Percentiles rank a stretch among this genome's conserved stretches.
phyloP scores from a whole-genome alignment of 2,888 invertebrate species.

The Pherbina coryleti region DNA sequence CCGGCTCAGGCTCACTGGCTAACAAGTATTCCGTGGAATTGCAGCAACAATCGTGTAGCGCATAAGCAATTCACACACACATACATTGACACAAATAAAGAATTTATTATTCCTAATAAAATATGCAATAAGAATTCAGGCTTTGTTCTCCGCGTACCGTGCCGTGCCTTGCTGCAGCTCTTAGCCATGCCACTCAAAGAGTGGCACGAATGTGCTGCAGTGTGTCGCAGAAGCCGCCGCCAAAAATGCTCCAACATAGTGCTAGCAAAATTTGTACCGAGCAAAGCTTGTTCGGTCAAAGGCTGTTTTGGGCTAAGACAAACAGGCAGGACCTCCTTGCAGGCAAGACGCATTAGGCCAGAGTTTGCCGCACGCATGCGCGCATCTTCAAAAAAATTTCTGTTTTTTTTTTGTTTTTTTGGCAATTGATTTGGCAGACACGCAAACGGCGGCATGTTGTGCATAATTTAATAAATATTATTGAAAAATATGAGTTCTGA shows the following conservation, averaged over 20 bases:
- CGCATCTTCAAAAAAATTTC: not conserved
- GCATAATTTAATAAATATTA: conserved; percentile 56
- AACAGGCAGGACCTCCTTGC: conserved; percentile 48
- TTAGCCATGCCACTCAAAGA: not conserved
- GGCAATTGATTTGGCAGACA: conserved; percentile 4
- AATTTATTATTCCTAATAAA: conserved; percentile 45
- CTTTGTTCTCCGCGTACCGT: not conserved
- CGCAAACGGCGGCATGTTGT: conserved; percentile 45
- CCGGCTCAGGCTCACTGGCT: not conserved
- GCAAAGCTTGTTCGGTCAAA: not conserved
- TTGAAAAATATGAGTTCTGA: conserved; percentile 30
- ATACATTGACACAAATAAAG: not conserved
- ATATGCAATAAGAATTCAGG: conserved; percentile 45
- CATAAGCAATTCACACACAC: not conserved
- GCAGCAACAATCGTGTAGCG: conserved; percentile 9
- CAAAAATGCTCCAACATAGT: conserved; percentile 48
- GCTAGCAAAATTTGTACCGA: conserved; percentile 54
- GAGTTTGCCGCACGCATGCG: conserved; percentile 14
- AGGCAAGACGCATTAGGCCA: conserved; percentile 22
- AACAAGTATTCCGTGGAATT: conserved; percentile 16
- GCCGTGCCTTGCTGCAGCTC: conserved; percentile 24
- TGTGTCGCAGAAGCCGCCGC: conserved; percentile 70
- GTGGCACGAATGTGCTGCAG: conserved; percentile 36
- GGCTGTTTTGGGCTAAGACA: too few species aligned
- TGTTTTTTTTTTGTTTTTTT: conserved; percentile 24